A percentile compares a stretch with the other conserved stretches of the same genome.
Conservation (phyloP, 2,113 vertebrate genomes). For the Glaucomys volans region DNA sequence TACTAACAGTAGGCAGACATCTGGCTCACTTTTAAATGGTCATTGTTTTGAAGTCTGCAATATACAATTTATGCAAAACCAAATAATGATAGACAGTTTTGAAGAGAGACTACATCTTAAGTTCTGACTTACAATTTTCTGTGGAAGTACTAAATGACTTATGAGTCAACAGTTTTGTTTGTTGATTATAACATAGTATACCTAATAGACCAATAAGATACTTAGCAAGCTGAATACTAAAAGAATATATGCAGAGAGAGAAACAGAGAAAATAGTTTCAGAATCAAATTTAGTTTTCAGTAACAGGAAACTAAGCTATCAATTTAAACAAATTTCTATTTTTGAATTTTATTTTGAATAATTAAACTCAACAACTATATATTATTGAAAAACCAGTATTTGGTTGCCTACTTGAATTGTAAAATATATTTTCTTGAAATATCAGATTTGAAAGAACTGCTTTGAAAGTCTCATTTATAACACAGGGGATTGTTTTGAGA, state of each 20-base stretch:
- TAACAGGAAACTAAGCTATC: not conserved
- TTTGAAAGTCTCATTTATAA: not conserved
- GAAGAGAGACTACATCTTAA: not conserved
- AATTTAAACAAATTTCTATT: not conserved
- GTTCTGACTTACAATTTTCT: not conserved
- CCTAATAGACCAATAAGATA: not conserved
- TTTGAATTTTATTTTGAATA: constrained; percentile 4
- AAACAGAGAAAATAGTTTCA: not conserved
- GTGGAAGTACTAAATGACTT: not conserved
- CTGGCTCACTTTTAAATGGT: constrained; percentile 22
- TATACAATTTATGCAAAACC: not conserved
- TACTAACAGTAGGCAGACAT: not conserved
- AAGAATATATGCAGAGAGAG: not conserved
- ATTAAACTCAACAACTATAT: not conserved
- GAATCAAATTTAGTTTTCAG: constrained; percentile 16
- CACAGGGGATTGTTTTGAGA: not conserved
- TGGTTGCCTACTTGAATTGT: not conserved
- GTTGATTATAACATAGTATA: not conserved
- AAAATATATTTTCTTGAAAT: not conserved
- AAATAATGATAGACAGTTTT: constrained; percentile 20
- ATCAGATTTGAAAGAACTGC: not conserved
- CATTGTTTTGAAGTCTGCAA: not conserved
- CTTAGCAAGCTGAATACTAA: not conserved
- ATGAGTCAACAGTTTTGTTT: not conserved
- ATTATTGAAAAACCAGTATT: not conserved